A percentile compares a stretch with the other conserved stretches of the same genome.
These are phyloP conservation scores for Tanytarsus gracilentus DNA, from an alignment of 2,888 invertebrate genomes.

Conservation along the genomic window DNA sequence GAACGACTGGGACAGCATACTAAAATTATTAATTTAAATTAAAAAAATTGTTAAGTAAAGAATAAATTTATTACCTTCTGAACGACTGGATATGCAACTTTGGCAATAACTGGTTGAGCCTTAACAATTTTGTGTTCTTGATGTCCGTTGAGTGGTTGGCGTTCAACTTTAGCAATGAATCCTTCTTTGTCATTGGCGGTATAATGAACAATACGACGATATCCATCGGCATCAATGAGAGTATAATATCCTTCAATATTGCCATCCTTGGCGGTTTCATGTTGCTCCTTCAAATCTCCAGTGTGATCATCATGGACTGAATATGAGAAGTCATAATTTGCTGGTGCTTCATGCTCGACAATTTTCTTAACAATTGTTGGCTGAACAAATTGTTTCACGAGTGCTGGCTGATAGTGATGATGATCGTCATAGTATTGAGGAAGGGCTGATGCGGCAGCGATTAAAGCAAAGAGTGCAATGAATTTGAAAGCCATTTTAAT, in stretches of 20 bases:
- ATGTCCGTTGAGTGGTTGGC: conserved; percentile 8
- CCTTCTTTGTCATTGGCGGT: conserved; percentile 22
- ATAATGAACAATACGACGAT: conserved; percentile 22
- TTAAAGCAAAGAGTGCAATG: conserved; percentile 14
- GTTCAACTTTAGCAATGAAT: conserved; percentile 22
- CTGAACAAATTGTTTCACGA: conserved; percentile 1
- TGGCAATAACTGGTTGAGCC: background rate
- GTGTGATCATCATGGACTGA: conserved; percentile 8
- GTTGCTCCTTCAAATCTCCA: background rate
- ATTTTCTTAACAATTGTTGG: conserved; percentile 1
- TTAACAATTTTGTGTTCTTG: background rate
- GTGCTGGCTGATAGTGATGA: background rate
- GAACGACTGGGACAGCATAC: conserved; percentile 1
- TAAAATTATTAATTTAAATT: background rate
- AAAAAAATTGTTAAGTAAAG: background rate
- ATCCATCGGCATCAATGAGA: conserved; percentile 18
- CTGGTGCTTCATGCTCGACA: conserved; percentile 8
- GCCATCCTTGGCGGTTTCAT: background rate
- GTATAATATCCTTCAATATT: conserved; percentile 7
- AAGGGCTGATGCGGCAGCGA: conserved; percentile 15
- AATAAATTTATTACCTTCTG: background rate
- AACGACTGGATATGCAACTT: background rate
- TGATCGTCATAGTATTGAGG: conserved; percentile 9
- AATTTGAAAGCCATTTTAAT: conserved; percentile 10
- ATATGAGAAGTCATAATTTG: conserved; percentile 12